Base-by-base conservation (phyloP, 1,140 invertebrate genomes). In the Drosophila albomicans region DNA sequence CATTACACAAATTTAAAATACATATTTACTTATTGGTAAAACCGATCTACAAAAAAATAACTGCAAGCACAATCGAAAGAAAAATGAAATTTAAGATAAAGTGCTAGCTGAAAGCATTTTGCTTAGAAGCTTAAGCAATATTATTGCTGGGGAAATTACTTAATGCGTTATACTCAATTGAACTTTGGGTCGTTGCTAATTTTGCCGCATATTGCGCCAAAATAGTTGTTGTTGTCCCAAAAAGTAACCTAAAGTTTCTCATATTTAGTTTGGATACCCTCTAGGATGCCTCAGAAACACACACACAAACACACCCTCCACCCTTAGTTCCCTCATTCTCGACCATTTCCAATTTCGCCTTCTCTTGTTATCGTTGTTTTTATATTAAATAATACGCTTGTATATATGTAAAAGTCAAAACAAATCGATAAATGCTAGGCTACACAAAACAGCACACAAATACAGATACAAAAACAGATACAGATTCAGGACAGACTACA, bases 161-260 rank as follows among this genome's bases (percentile, higher is more conserved):
- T 84, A 88, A 87, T 88, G 85, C 85, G 85, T 84, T 87, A 84
- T 89, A 87, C 72, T 84, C 82, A 87, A 87, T 87, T 87, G 88
- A 84, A 87, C 80, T 87, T 87, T 80, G 67, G 80, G 84, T 87
- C 84, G 85, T 78, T 78, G 77, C 75, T 68, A 88, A 86, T 88
- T 88, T 87, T 87, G 74, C 69, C 85, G 77, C 84, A 87, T 87
- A 88, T 88, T 88, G 84, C 77, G 80, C 63, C 80, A 87, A 70
- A 59, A 25, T 76, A 72, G 30, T 72, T 54, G 54, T 41, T 65
- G 28, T 64, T 69, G 76, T 68, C 54, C 74, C 78, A 69, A 71
- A 81, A 79, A 77, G 79, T 78, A 67, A 70, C 74, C 70, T 78
- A 80, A 84, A 87, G 81, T 52, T 38, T 38, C 8, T 38, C 7